These are phyloP conservation scores for Allacma fusca DNA, from an alignment of 2,888 invertebrate genomes.

Conservation along the genomic window DNA sequence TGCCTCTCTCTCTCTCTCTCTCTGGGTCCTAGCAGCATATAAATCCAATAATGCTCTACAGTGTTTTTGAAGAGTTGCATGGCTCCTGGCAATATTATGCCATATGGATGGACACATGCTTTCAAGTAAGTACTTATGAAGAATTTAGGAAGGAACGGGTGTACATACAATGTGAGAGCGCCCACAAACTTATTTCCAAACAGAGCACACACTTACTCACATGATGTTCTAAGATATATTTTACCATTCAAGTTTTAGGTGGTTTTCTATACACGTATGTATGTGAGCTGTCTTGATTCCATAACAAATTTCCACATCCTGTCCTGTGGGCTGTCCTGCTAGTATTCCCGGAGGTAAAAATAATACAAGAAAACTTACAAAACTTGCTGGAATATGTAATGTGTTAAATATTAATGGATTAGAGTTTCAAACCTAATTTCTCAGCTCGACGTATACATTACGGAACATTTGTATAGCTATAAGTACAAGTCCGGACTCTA, in stretches of 20 bases:
- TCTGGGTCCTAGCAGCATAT: background rate
- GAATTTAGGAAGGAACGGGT: background rate
- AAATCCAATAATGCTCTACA: background rate
- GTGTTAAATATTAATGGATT: constrained; percentile 14
- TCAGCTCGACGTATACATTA: background rate
- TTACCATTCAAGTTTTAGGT: background rate
- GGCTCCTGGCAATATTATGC: background rate
- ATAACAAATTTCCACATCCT: too few species aligned
- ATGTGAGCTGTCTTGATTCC: too few species aligned
- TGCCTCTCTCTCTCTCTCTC: too few species aligned
- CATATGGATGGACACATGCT: background rate
- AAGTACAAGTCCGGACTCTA: too few species aligned
- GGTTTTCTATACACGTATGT: too few species aligned
- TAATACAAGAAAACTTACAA: too few species aligned
- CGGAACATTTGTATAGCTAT: too few species aligned
- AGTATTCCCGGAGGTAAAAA: too few species aligned
- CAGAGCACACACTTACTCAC: background rate
- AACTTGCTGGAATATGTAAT: too few species aligned
- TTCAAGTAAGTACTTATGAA: background rate
- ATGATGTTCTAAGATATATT: background rate
- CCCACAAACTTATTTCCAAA: too few species aligned
- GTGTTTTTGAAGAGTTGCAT: constrained; percentile 6
- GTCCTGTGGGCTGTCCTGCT: too few species aligned
- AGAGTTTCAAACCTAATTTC: background rate
- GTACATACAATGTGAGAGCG: background rate